Evolutionary conservation across 2,888 invertebrate species (phyloP).

Genomic region (Serripes groenlandicus): DNA sequence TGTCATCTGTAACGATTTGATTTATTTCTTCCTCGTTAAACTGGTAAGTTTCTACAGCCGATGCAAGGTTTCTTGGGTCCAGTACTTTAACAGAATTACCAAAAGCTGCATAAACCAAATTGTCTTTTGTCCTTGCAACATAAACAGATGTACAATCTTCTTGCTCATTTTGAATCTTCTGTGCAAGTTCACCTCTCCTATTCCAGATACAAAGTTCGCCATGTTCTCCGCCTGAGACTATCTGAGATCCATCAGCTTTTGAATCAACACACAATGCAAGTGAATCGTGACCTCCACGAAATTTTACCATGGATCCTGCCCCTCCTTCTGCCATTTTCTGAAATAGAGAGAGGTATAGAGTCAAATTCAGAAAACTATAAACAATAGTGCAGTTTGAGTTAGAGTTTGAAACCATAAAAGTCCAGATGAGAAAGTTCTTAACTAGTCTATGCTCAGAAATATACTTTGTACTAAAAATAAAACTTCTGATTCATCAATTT

Average conservation of each 20-base stretch:
- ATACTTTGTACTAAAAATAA: too few species aligned
- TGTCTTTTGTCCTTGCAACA: slow-evolving; percentile 76
- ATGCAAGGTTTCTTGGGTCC: slow-evolving; percentile 73
- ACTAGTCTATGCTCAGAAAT: not conserved
- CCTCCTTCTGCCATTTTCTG: slow-evolving; percentile 22
- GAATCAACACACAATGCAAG: slow-evolving; percentile 80
- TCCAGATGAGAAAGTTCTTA: not conserved
- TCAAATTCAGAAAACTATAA: too few species aligned
- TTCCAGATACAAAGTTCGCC: slow-evolving; percentile 81
- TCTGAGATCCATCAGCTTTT: slow-evolving; percentile 58
- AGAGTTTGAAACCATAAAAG: too few species aligned
- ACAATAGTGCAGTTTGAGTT: too few species aligned
- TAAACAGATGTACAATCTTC: slow-evolving; percentile 81
- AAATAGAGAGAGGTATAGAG: too few species aligned
- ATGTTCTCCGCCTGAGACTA: slow-evolving; percentile 79
- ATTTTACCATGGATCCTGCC: slow-evolving; percentile 23
- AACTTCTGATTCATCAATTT: too few species aligned
- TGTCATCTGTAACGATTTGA: slow-evolving; percentile 81
- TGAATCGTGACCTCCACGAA: slow-evolving; percentile 75
- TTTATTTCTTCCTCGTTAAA: slow-evolving; percentile 84
- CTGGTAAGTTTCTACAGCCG: slow-evolving; percentile 72
- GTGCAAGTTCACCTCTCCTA: slow-evolving; percentile 65
- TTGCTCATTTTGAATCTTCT: slow-evolving; percentile 68
- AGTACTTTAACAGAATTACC: slow-evolving; percentile 76
- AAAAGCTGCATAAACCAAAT: slow-evolving; percentile 79